Evolutionary conservation across 1,140 invertebrate species (phyloP).

Genomic region (Saccostrea cuccullata): DNA sequence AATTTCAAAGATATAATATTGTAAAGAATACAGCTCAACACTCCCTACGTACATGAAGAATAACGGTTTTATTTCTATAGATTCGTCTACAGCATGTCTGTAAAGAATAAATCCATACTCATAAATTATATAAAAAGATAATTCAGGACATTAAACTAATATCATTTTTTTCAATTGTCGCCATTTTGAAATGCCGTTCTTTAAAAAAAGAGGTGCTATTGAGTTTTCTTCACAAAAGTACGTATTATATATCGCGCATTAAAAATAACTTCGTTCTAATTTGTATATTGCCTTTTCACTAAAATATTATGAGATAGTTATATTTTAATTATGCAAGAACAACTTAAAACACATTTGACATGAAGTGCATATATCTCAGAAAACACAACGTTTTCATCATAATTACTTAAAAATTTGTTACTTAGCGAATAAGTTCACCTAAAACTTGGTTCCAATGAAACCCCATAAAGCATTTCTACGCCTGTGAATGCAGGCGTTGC

Average conservation of each 20-base stretch:
- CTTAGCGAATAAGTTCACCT: neutral
- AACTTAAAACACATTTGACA: neutral
- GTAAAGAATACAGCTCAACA: neutral
- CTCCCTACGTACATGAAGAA: neutral
- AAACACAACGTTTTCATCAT: neutral
- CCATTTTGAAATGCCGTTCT: no score
- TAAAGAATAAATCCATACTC: no score
- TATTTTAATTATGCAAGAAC: conserved; percentile 1
- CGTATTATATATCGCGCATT: no score
- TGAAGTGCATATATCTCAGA: neutral
- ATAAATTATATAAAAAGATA: no score
- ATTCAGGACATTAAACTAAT: no score
- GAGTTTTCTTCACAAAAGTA: no score
- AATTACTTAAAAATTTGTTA: neutral
- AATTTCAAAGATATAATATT: neutral
- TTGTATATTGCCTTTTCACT: neutral
- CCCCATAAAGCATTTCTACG: neutral
- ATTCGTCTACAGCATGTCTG: no score
- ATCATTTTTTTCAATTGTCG: no score
- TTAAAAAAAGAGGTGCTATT: no score
- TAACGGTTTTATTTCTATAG: no score
- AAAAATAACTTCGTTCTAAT: neutral
- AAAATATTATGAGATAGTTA: neutral
- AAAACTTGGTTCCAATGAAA: neutral
- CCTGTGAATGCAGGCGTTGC: neutral